Conservation (phyloP, 2,113 vertebrate species). For the Chrysemys picta region DNA sequence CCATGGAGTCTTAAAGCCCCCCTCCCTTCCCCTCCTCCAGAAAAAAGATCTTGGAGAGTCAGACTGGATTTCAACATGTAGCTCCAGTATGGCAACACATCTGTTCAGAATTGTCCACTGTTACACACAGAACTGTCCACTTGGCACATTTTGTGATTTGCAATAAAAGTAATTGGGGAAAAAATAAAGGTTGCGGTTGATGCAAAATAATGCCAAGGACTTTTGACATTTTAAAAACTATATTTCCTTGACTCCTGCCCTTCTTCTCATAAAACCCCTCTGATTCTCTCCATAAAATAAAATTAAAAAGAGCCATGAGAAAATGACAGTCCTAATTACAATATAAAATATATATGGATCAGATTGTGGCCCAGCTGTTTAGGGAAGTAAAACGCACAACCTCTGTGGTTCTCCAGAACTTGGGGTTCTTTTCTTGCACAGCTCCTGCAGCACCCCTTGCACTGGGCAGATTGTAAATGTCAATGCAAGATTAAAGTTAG, state of each 20-base stretch:
- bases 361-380: background rate
- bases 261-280: background rate
- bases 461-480: background rate
- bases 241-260: background rate
- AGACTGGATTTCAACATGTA: background rate
- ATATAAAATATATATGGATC: background rate
- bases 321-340: background rate
- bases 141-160: background rate
- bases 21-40: background rate
- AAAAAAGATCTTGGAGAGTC: background rate
- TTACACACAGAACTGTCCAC: background rate
- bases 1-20: background rate
- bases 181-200: background rate
- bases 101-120: background rate
- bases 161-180: background rate
- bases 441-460: background rate
- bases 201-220: no score
- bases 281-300: background rate
- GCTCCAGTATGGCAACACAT: background rate
- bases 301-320: background rate
- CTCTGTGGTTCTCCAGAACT: background rate
- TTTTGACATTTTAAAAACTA: no score
- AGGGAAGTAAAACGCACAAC: background rate
- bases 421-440: background rate
- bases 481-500: background rate